Conservation (phyloP, 1,140 invertebrate species). For the Cataglyphis hispanica region DNA sequence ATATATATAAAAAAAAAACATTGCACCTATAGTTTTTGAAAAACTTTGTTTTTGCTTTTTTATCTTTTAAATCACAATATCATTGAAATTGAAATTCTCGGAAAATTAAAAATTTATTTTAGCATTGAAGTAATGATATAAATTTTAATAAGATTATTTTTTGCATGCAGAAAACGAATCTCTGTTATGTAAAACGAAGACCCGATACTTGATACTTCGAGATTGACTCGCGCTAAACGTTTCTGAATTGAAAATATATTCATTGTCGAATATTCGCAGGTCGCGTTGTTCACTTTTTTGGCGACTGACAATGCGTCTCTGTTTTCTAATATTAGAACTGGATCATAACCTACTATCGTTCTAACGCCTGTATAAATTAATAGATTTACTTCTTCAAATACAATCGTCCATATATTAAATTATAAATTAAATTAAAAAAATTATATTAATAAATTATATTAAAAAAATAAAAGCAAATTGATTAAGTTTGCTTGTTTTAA, state of each 20-base stretch:
- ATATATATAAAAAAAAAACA: background rate
- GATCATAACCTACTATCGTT: conserved; percentile 65
- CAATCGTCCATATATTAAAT: background rate
- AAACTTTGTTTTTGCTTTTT: conserved; percentile 2
- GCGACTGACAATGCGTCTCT: conserved; percentile 61
- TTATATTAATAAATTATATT: too few species aligned
- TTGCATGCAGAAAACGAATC: background rate
- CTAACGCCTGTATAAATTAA: background rate
- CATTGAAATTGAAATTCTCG: background rate
- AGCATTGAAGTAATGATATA: background rate
- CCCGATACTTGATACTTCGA: background rate
- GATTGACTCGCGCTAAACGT: background rate
- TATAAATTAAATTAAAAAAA: too few species aligned
- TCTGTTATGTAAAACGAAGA: conserved; percentile 4
- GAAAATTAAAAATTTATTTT: conserved; percentile 4
- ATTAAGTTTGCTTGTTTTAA: background rate
- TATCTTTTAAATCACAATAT: background rate
- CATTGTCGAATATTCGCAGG: conserved; percentile 12
- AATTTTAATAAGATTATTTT: conserved; percentile 23
- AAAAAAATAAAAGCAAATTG: too few species aligned
- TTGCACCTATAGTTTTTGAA: background rate
- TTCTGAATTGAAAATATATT: conserved; percentile 12
- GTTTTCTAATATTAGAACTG: conserved; percentile 76
- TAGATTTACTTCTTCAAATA: background rate
- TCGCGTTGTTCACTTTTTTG: conserved; percentile 67